Evolutionary conservation across 2,888 invertebrate species (phyloP), one percentile per base, ranked within the genome.

Genomic region (Perizoma affinitatum): DNA sequence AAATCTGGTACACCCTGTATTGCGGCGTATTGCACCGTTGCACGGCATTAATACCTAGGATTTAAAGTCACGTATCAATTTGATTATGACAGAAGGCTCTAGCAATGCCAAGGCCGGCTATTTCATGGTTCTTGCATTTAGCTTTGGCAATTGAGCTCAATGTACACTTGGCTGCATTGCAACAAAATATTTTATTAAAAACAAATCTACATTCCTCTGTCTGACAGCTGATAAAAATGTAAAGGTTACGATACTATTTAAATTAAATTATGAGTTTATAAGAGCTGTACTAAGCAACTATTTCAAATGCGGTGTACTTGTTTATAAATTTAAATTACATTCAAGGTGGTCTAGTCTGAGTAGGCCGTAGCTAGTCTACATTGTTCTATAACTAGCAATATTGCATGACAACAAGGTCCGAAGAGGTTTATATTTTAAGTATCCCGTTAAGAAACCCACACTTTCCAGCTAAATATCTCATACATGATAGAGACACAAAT

Each of bases 261-360:
- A 58, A 54, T 58, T 40, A 54, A 54, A 46, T 50, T 54, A 50
- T 54, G 45, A 45, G 53, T 48, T n/a, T n/a, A n/a, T n/a, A n/a
- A n/a, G 53, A 35, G 34, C 50, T 52, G 34, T 55, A 22, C 22
- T 22, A 58, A 47, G 51, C 61, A 58, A 58, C 58, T 58, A 63
- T 55, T 52, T 51, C 57, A 59, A 59, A 58, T 52, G 51, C 47
- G 44, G 43, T 36, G 54, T 40, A 47, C 52, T 56, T 8, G 57
- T 44, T 54, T 50, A 47, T 44, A 43, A 36, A 49, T 36, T 33
- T 48, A 55, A 42, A 47, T 51, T 54, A 49, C 45, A 41, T 58
- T 62, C 62, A 62, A 62, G 62, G 62, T 52, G 44, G 54, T 52
- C 47, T 35, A 9, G 54, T 62, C 49, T 51, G 10, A 7, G 22